Evolutionary conservation across 2,113 vertebrate genomes (phyloP).

Genomic region (Gallinago jamesoni): DNA sequence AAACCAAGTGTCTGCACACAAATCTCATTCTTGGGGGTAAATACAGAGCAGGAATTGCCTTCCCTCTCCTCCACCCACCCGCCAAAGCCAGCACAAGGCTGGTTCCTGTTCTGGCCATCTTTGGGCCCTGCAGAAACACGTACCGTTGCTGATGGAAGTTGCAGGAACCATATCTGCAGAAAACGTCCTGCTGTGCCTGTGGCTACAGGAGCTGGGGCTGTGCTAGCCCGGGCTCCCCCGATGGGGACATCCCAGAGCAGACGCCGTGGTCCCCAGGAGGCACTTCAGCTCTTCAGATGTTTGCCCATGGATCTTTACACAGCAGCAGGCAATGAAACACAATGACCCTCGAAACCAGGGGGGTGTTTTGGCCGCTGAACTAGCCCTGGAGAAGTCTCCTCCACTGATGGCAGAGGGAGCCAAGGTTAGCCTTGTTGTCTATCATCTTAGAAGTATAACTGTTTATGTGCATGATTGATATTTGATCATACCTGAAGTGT

Average conservation of each 20-base stretch:
- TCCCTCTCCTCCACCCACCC: neutral
- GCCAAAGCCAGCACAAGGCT: neutral
- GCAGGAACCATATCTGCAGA: neutral
- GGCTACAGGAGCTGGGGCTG: neutral
- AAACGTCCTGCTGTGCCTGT: accelerated
- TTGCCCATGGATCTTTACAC: neutral
- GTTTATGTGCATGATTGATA: neutral
- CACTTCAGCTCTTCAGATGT: accelerated
- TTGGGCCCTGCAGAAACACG: neutral
- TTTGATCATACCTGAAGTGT: neutral
- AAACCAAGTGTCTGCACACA: neutral
- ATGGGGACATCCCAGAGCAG: neutral
- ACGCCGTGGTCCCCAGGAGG: neutral
- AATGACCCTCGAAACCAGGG: neutral
- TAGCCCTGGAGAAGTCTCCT: neutral
- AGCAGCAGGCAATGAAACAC: neutral
- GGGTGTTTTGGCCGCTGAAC: neutral
- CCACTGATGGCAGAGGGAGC: neutral
- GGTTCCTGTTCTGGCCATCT: neutral
- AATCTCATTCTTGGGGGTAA: neutral
- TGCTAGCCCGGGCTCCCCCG: neutral
- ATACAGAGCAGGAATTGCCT: neutral
- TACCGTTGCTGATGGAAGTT: neutral
- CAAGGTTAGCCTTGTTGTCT: neutral
- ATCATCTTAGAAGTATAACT: neutral